Percentiles rank a stretch among this genome's conserved stretches.
These are phyloP conservation scores for Antigone vipio DNA, from an alignment of 2,113 vertebrate genomes.

Conservation along the genomic window DNA sequence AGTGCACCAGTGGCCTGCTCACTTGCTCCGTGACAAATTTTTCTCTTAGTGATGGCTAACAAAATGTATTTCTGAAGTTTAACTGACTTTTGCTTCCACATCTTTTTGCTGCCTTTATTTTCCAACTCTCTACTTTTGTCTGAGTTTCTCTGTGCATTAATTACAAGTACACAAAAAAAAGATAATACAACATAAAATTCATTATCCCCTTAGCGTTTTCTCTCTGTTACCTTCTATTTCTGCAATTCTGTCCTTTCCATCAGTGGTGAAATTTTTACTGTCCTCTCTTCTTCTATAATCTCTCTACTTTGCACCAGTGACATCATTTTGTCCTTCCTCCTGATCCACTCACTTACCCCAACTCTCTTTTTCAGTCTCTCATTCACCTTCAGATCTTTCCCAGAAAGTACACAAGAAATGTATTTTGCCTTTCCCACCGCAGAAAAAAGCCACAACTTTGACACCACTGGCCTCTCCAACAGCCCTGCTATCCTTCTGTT, in stretches of 20 bases:
- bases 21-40: neutral
- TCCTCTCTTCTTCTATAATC: neutral
- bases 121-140: neutral
- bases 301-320: neutral
- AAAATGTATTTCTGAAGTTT: neutral
- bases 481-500: neutral
- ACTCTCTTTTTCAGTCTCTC: neutral
- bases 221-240: neutral
- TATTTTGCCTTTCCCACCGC: neutral
- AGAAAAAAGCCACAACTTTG: neutral
- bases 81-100: neutral
- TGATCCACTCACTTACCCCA: neutral
- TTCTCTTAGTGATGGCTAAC: neutral
- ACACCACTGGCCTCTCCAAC: neutral
- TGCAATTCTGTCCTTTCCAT: neutral
- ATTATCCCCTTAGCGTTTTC: neutral
- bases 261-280: neutral
- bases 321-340: neutral
- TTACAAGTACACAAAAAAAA: neutral
- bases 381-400: neutral
- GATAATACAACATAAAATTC: neutral
- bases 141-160: neutral
- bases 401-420: neutral
- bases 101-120: neutral
- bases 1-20: neutral